A percentile compares a stretch with the other conserved stretches of the same genome.
These are phyloP conservation scores for Drosophila conformis DNA, from an alignment of 2,888 invertebrate species.

Conservation along the genomic window DNA sequence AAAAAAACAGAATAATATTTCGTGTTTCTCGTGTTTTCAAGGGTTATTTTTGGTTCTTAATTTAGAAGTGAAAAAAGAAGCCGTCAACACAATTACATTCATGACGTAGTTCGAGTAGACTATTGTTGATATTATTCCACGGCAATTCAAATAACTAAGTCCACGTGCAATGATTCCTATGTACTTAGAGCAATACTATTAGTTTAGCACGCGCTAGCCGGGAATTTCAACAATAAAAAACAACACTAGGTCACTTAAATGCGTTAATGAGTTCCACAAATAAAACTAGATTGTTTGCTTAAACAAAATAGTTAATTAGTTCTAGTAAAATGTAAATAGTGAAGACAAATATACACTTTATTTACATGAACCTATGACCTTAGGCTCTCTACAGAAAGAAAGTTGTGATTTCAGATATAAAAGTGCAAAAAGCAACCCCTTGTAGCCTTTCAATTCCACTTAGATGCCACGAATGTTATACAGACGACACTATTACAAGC, in stretches of 20 bases:
- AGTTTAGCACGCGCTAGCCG: not conserved
- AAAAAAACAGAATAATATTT: not conserved
- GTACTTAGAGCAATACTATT: not conserved
- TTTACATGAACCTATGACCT: not conserved
- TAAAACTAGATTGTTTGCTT: not conserved
- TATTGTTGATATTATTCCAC: not conserved
- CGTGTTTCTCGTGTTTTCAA: not conserved
- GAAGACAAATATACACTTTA: not conserved
- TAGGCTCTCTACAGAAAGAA: not conserved
- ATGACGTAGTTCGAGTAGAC: not conserved
- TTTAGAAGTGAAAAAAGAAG: not conserved
- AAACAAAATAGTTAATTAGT: not conserved
- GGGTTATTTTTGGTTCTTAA: not conserved
- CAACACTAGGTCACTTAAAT: not conserved
- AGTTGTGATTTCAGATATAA: not conserved
- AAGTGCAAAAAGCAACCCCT: not conserved
- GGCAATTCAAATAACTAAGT: not conserved
- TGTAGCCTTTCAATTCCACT: not conserved
- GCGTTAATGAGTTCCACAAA: not conserved
- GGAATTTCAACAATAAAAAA: not conserved
- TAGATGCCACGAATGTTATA: not conserved
- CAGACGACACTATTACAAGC: constrained; percentile 21
- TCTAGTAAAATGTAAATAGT: not conserved
- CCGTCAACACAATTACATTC: not conserved
- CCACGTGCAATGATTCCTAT: not conserved